These are phyloP conservation scores for Volucella zonaria DNA, from an alignment of 2,888 invertebrate genomes.

Conservation along the genomic window DNA sequence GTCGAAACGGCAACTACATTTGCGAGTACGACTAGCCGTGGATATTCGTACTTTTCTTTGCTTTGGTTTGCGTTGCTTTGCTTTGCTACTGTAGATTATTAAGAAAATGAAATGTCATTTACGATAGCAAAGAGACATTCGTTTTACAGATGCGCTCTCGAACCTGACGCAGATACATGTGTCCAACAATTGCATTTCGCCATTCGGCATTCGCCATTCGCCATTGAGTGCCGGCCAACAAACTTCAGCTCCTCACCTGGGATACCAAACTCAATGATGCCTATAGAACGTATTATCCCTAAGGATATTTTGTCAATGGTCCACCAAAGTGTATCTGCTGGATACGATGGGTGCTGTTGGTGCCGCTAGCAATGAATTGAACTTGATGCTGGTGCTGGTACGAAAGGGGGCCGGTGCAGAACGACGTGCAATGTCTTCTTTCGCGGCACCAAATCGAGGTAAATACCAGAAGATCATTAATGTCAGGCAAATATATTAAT, in stretches of 20 bases:
- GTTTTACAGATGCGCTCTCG: constrained; percentile 25
- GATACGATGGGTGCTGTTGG: constrained; percentile 57
- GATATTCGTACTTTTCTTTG: constrained; percentile 56
- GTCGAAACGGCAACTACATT: constrained; percentile 13
- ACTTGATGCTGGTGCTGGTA: too few species aligned
- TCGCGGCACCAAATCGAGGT: constrained; percentile 76
- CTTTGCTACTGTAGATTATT: constrained; percentile 36
- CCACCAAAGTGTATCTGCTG: constrained; percentile 32
- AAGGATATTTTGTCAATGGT: constrained; percentile 73
- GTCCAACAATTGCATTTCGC: constrained; percentile 55
- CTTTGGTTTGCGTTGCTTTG: too few species aligned
- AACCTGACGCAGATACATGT: constrained; percentile 45
- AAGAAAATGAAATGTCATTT: constrained; percentile 63
- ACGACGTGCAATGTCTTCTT: constrained; percentile 64
- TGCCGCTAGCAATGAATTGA: background rate
- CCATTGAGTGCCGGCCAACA: too few species aligned
- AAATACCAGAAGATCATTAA: constrained; percentile 77
- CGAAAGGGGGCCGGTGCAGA: constrained; percentile 2
- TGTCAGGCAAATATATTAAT: constrained; percentile 77
- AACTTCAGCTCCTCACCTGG: constrained; percentile 1
- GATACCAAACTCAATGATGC: background rate
- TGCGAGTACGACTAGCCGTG: constrained; percentile 19
- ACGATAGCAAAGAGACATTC: constrained; percentile 20
- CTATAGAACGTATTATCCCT: constrained; percentile 57
- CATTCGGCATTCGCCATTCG: constrained; percentile 34